phyloP scores from a whole-genome alignment of 2,888 invertebrate species.

The Rhaphigaster nebulosa region DNA sequence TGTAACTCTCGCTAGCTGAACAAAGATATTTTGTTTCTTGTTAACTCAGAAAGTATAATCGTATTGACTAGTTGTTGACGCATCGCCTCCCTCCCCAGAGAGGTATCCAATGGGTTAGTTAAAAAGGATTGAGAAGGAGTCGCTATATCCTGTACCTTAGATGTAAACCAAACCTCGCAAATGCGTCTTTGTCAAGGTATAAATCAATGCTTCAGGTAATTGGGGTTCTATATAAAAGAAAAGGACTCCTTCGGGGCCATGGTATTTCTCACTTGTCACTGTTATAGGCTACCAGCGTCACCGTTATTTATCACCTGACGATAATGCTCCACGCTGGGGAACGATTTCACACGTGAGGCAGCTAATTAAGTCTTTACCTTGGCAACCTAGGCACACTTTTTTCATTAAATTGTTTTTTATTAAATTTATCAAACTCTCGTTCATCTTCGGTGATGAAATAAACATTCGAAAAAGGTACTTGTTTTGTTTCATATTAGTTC shows the following conservation, averaged over 20 bases:
- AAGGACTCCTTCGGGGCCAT: conserved; percentile 23
- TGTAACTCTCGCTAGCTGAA: not conserved
- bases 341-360: not conserved
- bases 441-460: not conserved
- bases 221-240: conserved; percentile 44
- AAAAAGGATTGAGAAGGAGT: conserved; percentile 9
- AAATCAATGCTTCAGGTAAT: conserved; percentile 48
- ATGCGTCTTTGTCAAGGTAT: conserved; percentile 31
- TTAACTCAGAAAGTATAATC: not conserved
- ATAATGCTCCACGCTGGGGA: not conserved
- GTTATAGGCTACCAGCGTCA: conserved; percentile 27
- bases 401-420: not conserved
- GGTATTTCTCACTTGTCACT: conserved; percentile 46
- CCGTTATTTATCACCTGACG: conserved; percentile 25
- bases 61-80: not conserved
- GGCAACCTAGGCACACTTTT: not conserved
- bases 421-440: not conserved
- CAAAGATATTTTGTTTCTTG: not conserved
- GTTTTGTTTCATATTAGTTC: no score
- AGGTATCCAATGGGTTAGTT: conserved; percentile 28
- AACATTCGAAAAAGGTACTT: no score
- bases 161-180: conserved; percentile 41
- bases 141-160: not conserved
- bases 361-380: not conserved
- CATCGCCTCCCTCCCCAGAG: not conserved